Base-by-base conservation (phyloP, 2,888 invertebrate genomes). In the Teleiodes luculella region DNA sequence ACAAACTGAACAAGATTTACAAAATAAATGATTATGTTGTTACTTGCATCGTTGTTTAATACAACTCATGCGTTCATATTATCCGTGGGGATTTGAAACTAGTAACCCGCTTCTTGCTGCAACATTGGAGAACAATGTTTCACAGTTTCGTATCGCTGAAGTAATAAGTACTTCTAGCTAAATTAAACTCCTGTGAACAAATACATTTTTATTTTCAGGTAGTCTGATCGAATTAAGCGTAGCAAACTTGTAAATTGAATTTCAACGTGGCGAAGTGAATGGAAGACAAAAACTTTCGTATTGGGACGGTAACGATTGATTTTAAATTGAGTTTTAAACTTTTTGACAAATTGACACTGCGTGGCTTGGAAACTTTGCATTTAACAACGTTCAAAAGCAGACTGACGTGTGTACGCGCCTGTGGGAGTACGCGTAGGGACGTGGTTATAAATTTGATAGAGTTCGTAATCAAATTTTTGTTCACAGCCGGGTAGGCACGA, bases 311-410 rank as follows among this genome's bases (percentile, higher is more conserved):
- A 28, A 31, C 31, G 28, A 46, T 30, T 46, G 46, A 18, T 46
- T 46, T 43, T 46, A 46, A 46, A 46, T 31, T 46, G 14, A 46
- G 46, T 46, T 46, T 46, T 31, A 28, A 45, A 45, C 31, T 46
- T 46, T 46, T 43, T 28, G 8, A 6, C 43, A 20, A 43, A 43
- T 20, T 43, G 43, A 43, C 24, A 18, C 43, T 28, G 43, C n/a
- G n/a, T 28, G 28, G 43, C n/a, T 43, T n/a, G n/a, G 24, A 10
- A 43, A 7, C 24, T 43, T 43, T 13, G 10, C 2, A 43, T 6
- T 6, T 8, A 43, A 43, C 20, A 43, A 43, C 1, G 18, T 39
- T 37, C 36, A 7, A 5, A 2, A n/a, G 7, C 7, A 13, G 7
- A 13, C 16, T 16, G 13, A 36, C 3, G 39, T 39, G 16, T 18